A percentile compares a stretch with the other conserved stretches of the same genome.
Evolutionary conservation across 2,797 vertebrate genomes (phyloP).

Genomic region (Pterois miles): DNA sequence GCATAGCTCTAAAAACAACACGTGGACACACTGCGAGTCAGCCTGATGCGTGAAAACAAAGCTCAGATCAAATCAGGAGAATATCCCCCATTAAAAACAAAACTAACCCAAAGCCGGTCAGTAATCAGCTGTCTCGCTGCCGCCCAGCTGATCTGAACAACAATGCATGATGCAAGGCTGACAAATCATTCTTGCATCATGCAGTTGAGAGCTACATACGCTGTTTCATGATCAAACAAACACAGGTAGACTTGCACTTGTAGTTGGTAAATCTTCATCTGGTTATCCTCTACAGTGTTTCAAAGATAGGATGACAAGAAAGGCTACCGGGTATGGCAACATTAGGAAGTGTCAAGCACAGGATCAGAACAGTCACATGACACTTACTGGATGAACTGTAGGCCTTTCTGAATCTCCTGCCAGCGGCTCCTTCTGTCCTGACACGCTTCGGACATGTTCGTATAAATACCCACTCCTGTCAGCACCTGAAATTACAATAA

Average conservation of each 20-base stretch:
- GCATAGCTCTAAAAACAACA: not conserved
- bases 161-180: constrained; percentile 4
- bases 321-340: not conserved
- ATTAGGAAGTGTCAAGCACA: not conserved
- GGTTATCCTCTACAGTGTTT: not conserved
- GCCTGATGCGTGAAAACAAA: not conserved
- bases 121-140: constrained; percentile 11
- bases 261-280: not conserved
- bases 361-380: not conserved
- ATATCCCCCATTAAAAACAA: not conserved
- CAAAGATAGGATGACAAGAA: not conserved
- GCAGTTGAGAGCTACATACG: not conserved
- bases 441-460: constrained; percentile 91
- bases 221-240: not conserved
- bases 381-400: constrained; percentile 97
- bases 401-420: constrained; percentile 94
- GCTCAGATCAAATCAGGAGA: not conserved
- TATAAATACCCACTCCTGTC: constrained; percentile 74
- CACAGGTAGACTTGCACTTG: not conserved
- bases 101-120: not conserved
- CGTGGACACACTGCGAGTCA: not conserved
- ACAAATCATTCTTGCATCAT: constrained; percentile 14
- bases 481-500: constrained; percentile 79
- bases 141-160: constrained; percentile 17
- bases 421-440: constrained; percentile 92